Evolutionary conservation across 2,888 invertebrate species (phyloP), one percentile per base, ranked within the genome.

Genomic region (Glaucopsyche alexis): DNA sequence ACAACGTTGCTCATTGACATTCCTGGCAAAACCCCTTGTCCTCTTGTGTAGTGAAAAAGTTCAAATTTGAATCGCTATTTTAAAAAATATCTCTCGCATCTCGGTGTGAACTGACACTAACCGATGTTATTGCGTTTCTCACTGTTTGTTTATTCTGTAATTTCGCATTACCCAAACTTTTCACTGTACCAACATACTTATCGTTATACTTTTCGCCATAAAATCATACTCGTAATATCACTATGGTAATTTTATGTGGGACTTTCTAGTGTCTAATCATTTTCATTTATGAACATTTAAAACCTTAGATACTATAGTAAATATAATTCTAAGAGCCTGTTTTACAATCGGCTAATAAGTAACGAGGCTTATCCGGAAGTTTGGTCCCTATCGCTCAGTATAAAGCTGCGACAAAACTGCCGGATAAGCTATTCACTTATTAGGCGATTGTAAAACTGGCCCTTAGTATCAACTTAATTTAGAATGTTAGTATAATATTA

Each of bases 101-200:
- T 29, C 29, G 29, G 29, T 29, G 29, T 29, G 1, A 29, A 29
- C 29, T 29, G 29, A 29, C 29, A 29, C 29, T 69, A 77, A 87
- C 86, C 86, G 85, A 84, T 81, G 84, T 89, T 89, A 89, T 90
- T 90, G 90, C 89, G 78, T 83, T 84, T 89, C 88, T 90, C 88
- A 90, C 89, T 89, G 87, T 81, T 81, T 73, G 77, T 84, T 81
- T 77, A 74, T 71, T 70, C 29, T 60, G 60, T 13, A 55, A 11
- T 11, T 55, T 60, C 60, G 60, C 29, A 60, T 60, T 60, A 60
- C 60, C 8, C 8, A 8, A 8, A 47, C 29, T 38, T 60, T 67
- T 19, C 19, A 45, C 14, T 67, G 50, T 52, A 42, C 8, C 42
- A 73, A 52, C 52, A 55, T 47, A 71, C n/a, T 16, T 16, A 60